Percentiles rank a stretch among this genome's conserved stretches.
phyloP scores from a whole-genome alignment of 2,113 vertebrate species.

The Pseudorasbora parva region DNA sequence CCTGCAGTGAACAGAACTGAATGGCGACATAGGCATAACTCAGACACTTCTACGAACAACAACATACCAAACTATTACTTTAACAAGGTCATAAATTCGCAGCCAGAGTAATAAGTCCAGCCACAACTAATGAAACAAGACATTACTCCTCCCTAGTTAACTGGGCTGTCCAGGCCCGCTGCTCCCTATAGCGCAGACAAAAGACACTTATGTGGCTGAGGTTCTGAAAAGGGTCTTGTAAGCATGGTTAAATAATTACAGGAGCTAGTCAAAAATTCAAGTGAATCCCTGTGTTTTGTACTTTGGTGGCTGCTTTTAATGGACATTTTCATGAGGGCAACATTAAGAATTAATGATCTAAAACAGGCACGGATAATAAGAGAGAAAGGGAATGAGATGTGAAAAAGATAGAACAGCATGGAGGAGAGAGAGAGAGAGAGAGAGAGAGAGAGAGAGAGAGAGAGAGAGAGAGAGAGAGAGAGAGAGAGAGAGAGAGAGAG shows the following conservation, averaged over 20 bases:
- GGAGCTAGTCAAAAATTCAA: neutral
- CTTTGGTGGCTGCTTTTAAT: conserved; percentile 27
- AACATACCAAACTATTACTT: conserved; percentile 36
- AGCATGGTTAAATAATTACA: conserved; percentile 33
- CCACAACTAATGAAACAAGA: conserved; percentile 41
- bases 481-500: no score
- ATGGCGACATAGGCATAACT: neutral
- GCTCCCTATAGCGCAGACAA: conserved; percentile 13
- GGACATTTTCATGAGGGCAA: conserved; percentile 20
- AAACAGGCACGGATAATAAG: conserved; percentile 9
- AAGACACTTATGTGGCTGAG: neutral
- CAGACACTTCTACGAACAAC: conserved; percentile 10
- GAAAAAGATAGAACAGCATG: conserved; percentile 8
- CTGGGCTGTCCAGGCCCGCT: neutral
- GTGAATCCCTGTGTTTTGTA: conserved; percentile 19
- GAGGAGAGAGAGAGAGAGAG: neutral
- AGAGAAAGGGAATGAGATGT: conserved; percentile 1
- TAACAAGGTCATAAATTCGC: conserved; percentile 44
- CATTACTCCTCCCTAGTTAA: conserved; percentile 36
- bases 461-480: neutral
- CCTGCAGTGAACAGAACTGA: conserved; percentile 25
- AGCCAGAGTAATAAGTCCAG: conserved; percentile 18
- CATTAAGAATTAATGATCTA: conserved; percentile 41
- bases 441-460: neutral
- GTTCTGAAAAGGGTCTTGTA: neutral